Percentiles rank a stretch among this genome's conserved stretches.
These are phyloP conservation scores for Drosophila kohkoa DNA, from an alignment of 1,140 invertebrate genomes.

Conservation along the genomic window DNA sequence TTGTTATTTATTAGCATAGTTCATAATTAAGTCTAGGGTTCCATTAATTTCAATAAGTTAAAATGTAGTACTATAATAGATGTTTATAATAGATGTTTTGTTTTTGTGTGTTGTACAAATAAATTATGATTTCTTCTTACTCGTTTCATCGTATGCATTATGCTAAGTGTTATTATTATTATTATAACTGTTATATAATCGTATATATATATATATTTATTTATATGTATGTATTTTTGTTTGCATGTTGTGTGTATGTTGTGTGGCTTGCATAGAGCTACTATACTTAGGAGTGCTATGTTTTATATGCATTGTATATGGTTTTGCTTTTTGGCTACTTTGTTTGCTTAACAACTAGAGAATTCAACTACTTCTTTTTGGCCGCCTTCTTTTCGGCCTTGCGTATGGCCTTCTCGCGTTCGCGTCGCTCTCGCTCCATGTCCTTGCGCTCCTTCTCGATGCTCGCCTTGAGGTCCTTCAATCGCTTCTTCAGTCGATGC, in stretches of 20 bases:
- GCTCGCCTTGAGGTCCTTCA: conserved; percentile 93
- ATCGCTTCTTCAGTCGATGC: conserved; percentile 92
- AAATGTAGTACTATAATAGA: conserved; percentile 78
- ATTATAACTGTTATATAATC: conserved; percentile 47
- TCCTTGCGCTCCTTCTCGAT: conserved; percentile 92
- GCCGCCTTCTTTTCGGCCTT: conserved; percentile 93
- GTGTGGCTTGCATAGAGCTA: conserved; percentile 32
- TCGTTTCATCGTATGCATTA: conserved; percentile 20
- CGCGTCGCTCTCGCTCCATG: conserved; percentile 90
- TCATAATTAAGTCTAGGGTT: conserved; percentile 62
- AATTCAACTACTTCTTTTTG: conserved; percentile 87
- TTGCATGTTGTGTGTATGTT: conserved; percentile 24
- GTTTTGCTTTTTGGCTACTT: conserved; percentile 80
- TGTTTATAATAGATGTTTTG: conserved; percentile 65
- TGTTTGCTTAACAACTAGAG: conserved; percentile 69
- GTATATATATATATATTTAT: conserved; percentile 39
- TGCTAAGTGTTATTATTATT: conserved; percentile 40
- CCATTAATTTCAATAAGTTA: conserved; percentile 72
- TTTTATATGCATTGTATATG: conserved; percentile 68
- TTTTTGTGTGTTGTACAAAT: conserved; percentile 63
- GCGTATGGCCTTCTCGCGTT: conserved; percentile 90
- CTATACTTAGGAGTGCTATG: conserved; percentile 38
- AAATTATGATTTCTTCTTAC: conserved; percentile 47
- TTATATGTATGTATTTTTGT: conserved; percentile 58
- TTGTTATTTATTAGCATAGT: conserved; percentile 48